These are phyloP conservation scores for Lypha dubia DNA, from an alignment of 2,888 invertebrate species.

Conservation along the genomic window DNA sequence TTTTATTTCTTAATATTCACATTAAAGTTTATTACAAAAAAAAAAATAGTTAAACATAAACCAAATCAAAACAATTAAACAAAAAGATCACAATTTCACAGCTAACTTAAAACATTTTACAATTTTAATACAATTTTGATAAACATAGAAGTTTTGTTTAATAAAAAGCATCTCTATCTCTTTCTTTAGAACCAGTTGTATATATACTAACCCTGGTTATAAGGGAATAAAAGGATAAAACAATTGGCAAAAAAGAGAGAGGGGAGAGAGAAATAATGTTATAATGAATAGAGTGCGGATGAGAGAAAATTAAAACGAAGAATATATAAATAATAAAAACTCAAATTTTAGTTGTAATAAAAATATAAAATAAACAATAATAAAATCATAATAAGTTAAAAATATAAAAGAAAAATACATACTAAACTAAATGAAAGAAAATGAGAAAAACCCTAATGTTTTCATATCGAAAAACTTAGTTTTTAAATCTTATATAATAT, in stretches of 20 bases:
- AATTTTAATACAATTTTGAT: slow-evolving; percentile 66
- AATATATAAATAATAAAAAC: slow-evolving; percentile 64
- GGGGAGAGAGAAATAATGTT: slow-evolving; percentile 59
- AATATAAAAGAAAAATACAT: slow-evolving; percentile 58
- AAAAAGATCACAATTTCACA: slow-evolving; percentile 54
- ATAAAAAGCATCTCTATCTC: slow-evolving; percentile 64
- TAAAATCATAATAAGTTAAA: slow-evolving; percentile 61
- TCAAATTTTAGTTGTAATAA: slow-evolving; percentile 64
- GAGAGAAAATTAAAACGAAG: slow-evolving; percentile 73
- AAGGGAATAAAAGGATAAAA: slow-evolving; percentile 73
- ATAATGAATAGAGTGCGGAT: slow-evolving; percentile 78
- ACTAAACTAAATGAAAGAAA: slow-evolving; percentile 37
- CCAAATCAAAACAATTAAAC: slow-evolving; percentile 26
- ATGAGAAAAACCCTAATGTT: slow-evolving; percentile 73
- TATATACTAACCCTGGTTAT: slow-evolving; percentile 21
- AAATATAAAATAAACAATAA: slow-evolving; percentile 67
- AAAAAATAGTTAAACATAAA: slow-evolving; percentile 50
- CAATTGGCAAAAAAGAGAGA: slow-evolving; percentile 43
- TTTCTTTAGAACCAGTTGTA: slow-evolving; percentile 30
- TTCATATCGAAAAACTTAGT: slow-evolving; percentile 82
- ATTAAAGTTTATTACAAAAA: slow-evolving; percentile 59
- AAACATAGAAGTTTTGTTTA: slow-evolving; percentile 41
- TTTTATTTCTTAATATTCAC: slow-evolving; percentile 55
- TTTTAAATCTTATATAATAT: slow-evolving; percentile 82
- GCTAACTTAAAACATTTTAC: slow-evolving; percentile 59